Evolutionary conservation across 2,113 vertebrate genomes (phyloP).

Genomic region (Sialia sialis): DNA sequence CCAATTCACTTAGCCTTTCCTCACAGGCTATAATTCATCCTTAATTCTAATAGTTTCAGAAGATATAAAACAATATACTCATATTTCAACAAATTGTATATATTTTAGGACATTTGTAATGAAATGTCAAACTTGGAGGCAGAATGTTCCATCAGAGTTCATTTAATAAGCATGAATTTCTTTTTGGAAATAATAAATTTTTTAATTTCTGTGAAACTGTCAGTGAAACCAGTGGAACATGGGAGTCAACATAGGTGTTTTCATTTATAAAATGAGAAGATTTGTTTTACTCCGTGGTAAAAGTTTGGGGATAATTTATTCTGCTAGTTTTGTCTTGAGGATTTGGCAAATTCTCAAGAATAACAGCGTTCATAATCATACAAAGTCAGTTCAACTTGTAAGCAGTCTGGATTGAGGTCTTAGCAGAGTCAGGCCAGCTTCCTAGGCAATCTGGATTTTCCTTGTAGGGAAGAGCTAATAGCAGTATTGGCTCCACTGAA

Average conservation of each 20-base stretch:
- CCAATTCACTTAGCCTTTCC: neutral
- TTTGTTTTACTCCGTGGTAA: neutral
- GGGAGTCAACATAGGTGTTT: neutral
- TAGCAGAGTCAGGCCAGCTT: neutral
- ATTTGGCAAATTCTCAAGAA: conserved; percentile 38
- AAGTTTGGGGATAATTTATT: neutral
- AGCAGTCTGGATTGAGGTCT: neutral
- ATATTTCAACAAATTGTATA: too few species aligned
- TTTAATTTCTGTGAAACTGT: neutral
- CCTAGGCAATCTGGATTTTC: neutral
- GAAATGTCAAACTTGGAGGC: neutral
- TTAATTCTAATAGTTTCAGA: neutral
- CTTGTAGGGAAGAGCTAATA: conserved; percentile 27
- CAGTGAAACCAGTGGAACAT: neutral
- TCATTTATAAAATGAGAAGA: neutral
- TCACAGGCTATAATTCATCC: neutral
- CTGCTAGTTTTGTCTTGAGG: conserved; percentile 6
- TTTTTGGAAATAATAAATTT: neutral
- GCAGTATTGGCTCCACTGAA: conserved; percentile 1
- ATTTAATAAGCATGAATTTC: neutral
- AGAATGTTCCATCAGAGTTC: neutral
- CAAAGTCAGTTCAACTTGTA: neutral
- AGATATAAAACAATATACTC: neutral
- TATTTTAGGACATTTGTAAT: neutral
- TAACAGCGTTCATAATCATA: neutral